Conservation (phyloP, 2,113 vertebrate species). For the Dinomys branickii region DNA sequence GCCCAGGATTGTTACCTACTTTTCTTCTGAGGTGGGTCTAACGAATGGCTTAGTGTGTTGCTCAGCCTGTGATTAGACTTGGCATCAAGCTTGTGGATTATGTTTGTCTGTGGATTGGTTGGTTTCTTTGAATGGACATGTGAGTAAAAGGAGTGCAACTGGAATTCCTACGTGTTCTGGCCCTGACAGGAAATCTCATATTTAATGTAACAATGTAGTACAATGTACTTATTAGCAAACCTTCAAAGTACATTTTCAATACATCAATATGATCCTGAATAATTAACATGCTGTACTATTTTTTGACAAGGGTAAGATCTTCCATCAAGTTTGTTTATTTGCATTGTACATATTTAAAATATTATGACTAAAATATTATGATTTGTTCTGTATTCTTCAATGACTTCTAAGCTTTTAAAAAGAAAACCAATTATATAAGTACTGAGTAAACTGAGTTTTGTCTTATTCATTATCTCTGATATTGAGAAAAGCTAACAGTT, state of each 20-base stretch:
- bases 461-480: background rate
- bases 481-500: slow-evolving; percentile 1
- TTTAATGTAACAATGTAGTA: background rate
- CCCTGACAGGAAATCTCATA: slow-evolving; percentile 4
- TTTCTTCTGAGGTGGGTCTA: background rate
- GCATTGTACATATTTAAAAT: slow-evolving; percentile 25
- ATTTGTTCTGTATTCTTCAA: background rate
- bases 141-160: background rate
- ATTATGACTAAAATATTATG: background rate
- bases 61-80: background rate
- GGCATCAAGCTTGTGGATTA: background rate
- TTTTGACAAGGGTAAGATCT: background rate
- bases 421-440: slow-evolving; percentile 31
- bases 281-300: background rate
- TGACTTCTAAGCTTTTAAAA: slow-evolving; percentile 28
- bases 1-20: background rate
- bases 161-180: background rate
- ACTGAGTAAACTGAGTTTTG: background rate
- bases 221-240: background rate
- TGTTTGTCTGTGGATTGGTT: background rate
- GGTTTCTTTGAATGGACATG: slow-evolving; percentile 5
- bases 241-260: slow-evolving; percentile 12
- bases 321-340: background rate
- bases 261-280: background rate
- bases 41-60: background rate